phyloP scores from a whole-genome alignment of 2,888 invertebrate species.

The Torymus auratus region DNA sequence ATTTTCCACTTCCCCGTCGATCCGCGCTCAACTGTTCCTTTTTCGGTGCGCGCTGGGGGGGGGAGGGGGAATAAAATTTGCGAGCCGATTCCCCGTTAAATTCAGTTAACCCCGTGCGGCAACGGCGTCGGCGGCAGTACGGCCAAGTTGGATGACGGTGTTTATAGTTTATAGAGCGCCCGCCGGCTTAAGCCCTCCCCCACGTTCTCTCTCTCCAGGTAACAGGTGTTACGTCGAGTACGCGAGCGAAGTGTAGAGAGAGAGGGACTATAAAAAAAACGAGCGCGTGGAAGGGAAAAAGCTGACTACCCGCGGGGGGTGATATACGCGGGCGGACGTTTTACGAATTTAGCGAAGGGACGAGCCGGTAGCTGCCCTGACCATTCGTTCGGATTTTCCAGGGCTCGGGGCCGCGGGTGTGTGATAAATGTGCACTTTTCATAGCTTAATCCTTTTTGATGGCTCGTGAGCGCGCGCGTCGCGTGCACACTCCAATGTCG shows the following conservation, averaged over 20 bases:
- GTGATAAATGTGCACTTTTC: constrained; percentile 4
- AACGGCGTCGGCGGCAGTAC: too few species aligned
- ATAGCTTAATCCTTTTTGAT: neutral
- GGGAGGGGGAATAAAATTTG: constrained; percentile 59
- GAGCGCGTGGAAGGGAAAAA: neutral
- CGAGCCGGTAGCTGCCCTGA: neutral
- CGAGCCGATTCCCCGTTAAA: constrained; percentile 58
- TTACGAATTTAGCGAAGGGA: neutral
- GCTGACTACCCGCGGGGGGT: constrained; percentile 13
- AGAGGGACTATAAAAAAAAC: neutral
- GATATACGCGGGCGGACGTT: constrained; percentile 19
- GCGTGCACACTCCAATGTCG: too few species aligned
- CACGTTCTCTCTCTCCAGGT: constrained; percentile 45
- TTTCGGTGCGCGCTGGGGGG: neutral
- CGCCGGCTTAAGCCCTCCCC: constrained; percentile 31
- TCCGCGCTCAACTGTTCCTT: neutral
- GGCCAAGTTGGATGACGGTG: constrained; percentile 44
- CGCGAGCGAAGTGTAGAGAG: neutral
- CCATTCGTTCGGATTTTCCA: constrained; percentile 6
- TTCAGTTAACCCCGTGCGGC: constrained; percentile 49
- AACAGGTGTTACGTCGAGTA: constrained; percentile 59
- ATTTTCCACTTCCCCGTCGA: neutral
- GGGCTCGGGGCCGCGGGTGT: neutral
- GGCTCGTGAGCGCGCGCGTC: too few species aligned
- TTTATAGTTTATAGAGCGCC: constrained; percentile 56